Evolutionary conservation across 2,888 invertebrate genomes (phyloP).

Genomic region (Magallana nippona): DNA sequence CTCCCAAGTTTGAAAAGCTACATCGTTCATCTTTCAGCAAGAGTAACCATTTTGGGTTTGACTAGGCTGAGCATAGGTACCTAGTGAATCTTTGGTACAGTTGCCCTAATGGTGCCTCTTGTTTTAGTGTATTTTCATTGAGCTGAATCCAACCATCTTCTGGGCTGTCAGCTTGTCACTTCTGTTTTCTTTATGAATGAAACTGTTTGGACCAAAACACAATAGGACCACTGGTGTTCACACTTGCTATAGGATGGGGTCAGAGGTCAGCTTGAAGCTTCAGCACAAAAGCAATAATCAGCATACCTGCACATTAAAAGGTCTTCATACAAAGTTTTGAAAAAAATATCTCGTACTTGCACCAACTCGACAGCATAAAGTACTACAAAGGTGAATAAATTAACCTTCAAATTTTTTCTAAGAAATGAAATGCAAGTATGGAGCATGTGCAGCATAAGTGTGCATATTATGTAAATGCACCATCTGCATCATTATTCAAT

Average conservation of each 20-base stretch:
- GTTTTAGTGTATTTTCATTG: not conserved
- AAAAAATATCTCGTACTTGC: too few relatives aligned
- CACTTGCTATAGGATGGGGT: not conserved
- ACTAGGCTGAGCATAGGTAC: not conserved
- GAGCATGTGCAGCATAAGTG: too few relatives aligned
- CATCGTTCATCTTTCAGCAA: not conserved
- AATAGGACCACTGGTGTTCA: not conserved
- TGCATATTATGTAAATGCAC: too few relatives aligned
- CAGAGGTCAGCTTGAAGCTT: not conserved
- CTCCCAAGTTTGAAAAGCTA: not conserved
- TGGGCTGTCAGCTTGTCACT: constrained; percentile 14
- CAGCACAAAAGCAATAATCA: not conserved
- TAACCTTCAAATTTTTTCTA: too few relatives aligned
- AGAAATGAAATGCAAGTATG: too few relatives aligned
- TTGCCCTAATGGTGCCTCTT: constrained; percentile 4
- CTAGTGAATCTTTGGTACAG: not conserved
- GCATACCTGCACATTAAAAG: not conserved
- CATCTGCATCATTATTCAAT: too few relatives aligned
- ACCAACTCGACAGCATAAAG: too few relatives aligned
- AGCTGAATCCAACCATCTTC: constrained; percentile 7
- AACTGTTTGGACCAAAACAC: constrained; percentile 19
- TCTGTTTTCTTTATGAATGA: constrained; percentile 29
- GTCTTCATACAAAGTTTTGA: not conserved
- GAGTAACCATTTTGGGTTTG: not conserved
- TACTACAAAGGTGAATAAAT: too few relatives aligned